These are phyloP conservation scores for Cheiracanthium punctorium DNA, from an alignment of 2,888 invertebrate genomes.

Conservation along the genomic window DNA sequence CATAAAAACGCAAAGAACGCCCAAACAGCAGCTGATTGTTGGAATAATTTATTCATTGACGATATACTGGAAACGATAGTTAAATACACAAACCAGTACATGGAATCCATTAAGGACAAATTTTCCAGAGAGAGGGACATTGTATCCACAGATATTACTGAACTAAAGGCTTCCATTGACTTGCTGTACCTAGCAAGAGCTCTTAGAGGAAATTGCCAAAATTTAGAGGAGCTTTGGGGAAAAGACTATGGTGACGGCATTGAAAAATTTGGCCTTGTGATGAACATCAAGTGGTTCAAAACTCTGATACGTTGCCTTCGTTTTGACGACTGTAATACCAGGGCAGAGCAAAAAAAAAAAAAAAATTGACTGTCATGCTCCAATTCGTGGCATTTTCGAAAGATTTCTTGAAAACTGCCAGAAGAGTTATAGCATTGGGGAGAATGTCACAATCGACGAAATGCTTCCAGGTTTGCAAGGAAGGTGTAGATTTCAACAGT, in stretches of 20 bases:
- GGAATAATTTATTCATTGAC: not conserved
- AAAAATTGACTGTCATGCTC: too few species aligned
- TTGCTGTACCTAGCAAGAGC: not conserved
- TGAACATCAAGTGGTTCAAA: not conserved
- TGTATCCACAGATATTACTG: not conserved
- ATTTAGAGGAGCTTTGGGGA: constrained; percentile 2
- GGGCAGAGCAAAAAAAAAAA: too few species aligned
- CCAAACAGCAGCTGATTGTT: not conserved
- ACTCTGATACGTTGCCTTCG: too few species aligned
- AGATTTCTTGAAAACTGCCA: too few species aligned
- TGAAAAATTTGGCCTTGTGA: constrained; percentile 4
- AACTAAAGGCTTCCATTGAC: constrained; percentile 6
- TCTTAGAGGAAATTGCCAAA: not conserved
- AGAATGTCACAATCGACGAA: too few species aligned
- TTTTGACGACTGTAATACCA: too few species aligned
- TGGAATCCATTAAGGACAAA: not conserved
- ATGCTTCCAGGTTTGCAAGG: too few species aligned
- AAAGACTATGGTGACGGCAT: not conserved
- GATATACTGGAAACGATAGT: not conserved
- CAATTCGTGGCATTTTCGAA: too few species aligned
- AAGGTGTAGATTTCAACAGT: too few species aligned
- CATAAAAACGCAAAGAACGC: not conserved
- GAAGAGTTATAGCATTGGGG: too few species aligned
- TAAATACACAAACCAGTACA: not conserved
- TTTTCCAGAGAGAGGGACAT: not conserved